These are phyloP conservation scores for Myotis pilosus DNA, from an alignment of 2,797 vertebrate genomes.

Conservation along the genomic window DNA sequence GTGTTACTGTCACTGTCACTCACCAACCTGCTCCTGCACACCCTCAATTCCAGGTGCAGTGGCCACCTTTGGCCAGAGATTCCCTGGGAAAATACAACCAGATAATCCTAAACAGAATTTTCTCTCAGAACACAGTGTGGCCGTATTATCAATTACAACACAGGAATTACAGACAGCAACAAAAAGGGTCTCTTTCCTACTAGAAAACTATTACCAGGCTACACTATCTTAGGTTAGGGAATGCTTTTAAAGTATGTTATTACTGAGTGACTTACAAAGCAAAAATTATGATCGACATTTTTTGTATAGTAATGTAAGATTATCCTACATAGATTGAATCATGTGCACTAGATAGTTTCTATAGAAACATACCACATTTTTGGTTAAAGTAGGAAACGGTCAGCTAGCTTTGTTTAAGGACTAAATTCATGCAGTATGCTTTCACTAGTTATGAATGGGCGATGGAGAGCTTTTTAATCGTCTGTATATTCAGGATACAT, in stretches of 20 bases:
- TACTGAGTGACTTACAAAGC: background rate
- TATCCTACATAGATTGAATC: background rate
- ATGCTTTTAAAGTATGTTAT: background rate
- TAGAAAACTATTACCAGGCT: background rate
- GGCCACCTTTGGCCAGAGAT: background rate
- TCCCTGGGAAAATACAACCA: slow-evolving; percentile 22
- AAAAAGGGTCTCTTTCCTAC: background rate
- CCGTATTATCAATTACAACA: background rate
- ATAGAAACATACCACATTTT: background rate
- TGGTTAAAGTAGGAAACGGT: background rate
- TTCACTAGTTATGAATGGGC: background rate
- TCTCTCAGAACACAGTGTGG: slow-evolving; percentile 1
- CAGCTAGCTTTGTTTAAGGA: background rate
- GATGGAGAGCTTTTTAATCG: background rate
- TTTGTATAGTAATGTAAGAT: background rate
- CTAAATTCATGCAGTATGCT: background rate
- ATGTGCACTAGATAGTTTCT: background rate
- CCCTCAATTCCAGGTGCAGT: background rate
- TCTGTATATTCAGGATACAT: background rate
- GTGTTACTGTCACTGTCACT: background rate
- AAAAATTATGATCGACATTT: background rate
- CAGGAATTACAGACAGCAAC: slow-evolving; percentile 60
- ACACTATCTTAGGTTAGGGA: background rate
- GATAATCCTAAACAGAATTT: background rate
- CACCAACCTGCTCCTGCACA: background rate